Evolutionary conservation across 2,113 vertebrate species (phyloP), one percentile per base, ranked within the genome.

Genomic region (Cebus imitator): DNA sequence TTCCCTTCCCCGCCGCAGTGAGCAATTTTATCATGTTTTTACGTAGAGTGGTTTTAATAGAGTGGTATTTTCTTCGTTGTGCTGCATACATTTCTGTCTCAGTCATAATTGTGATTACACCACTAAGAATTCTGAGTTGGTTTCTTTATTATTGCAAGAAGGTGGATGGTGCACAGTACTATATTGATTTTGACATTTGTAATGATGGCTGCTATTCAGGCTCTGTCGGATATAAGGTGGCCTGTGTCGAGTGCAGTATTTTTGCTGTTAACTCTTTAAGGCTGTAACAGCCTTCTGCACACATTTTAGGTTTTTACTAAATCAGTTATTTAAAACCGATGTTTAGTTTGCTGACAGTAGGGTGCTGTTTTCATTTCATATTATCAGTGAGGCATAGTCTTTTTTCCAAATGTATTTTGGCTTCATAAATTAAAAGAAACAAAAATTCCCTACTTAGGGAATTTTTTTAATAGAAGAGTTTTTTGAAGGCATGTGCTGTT

Each of bases 161-260:
- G 68, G 52, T 13, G 82, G 37, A 40, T 57, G 68, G 81, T 10
- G 3, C 48, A 1, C 27, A 58, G 87, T 10, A 2, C 0, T 0
- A 0, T 86, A 58, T 64, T 64, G 93, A 70, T 96, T 97, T 91
- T 98, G 98, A 96, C 95, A 43, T 97, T 93, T 87, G 83, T 98
- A 87, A 48, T 58, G 97, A 95, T 96, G 90, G 91, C 82, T 91
- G 98, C 96, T 92, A 5, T 87, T 94, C 84, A 52, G 75, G 58
- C 20, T 87, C 61, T 32, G 2, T 6, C 16, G 83, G 17, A 66
- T 61, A 79, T 43, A 30, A 92, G 97, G 93, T 18, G 92, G 79
- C 83, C 37, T n/a, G 6, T 20, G 86, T 40, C 21, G n/a, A 79
- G 37, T 3, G 87, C 73, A 14, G 32, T 21, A 0, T 43, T 73